Base-by-base conservation (phyloP, 1,140 invertebrate genomes). In the Heliconius hermathena region DNA sequence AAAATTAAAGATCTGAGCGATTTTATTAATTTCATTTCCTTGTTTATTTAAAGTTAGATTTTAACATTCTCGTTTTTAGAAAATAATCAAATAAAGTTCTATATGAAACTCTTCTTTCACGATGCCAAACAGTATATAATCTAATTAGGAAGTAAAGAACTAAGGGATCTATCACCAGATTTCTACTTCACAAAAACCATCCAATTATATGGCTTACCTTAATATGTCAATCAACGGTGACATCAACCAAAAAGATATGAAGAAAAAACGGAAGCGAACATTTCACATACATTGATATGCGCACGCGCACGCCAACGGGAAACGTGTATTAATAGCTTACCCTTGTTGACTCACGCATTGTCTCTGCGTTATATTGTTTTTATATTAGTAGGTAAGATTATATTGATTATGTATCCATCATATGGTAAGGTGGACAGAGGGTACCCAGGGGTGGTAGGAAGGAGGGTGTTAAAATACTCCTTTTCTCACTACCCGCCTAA, bases 261-360 rank as follows among this genome's bases (percentile, higher is more conserved):
- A 52, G 66, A 71, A 76, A 77, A 77, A 33, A 52, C 66, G 76
- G 76, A 77, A 77, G 76, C 29, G 75, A 46, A 29, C 22, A 54
- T 77, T 77, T 76, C 76, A 41, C 66, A 46, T 77, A 78, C 74
- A 86, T 89, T 86, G 82, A 80, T 78, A 87, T 88, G 86, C 86
- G 82, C 83, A 70, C 57, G 80, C 83, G 83, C 84, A 84, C 79
- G 74, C 81, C 83, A 83, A 80, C 81, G 81, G 81, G 83, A 84
- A 84, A 73, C 78, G 22, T 49, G 11, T 82, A 77, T 80, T 73
- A 80, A 80, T 80, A 82, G 78, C 75, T 74, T 57, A 77, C 71
- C 75, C 74, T 80, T 78, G 71, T 73, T 79, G 74, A 76, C 73
- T 82, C 77, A 82, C 8, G 60, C 49, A 84, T 84, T 84, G 83